These are phyloP conservation scores for Chromobotia macracanthus DNA, from an alignment of 2,797 vertebrate species.

Conservation along the genomic window DNA sequence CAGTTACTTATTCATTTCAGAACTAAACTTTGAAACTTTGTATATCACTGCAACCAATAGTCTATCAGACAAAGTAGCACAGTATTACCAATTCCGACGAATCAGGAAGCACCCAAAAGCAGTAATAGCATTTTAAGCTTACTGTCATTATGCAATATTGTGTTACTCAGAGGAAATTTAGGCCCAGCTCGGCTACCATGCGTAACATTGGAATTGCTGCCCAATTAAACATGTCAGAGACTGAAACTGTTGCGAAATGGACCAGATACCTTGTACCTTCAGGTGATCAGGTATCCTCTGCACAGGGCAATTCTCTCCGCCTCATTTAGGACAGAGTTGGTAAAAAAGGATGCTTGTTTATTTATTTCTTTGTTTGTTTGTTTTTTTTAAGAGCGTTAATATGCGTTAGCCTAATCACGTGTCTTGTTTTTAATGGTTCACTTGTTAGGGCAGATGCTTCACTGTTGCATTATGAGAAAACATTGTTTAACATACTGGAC, in stretches of 20 bases:
- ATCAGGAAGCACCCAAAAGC: not conserved
- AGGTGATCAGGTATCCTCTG: slow-evolving; percentile 6
- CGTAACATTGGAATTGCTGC: not conserved
- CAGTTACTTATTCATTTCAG: too few species aligned
- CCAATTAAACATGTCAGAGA: slow-evolving; percentile 15
- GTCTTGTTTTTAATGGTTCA: slow-evolving; percentile 6
- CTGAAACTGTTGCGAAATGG: slow-evolving; percentile 4
- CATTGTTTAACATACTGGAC: not conserved
- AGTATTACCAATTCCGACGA: not conserved
- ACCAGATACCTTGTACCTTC: not conserved
- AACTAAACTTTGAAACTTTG: not conserved
- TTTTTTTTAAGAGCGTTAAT: not conserved
- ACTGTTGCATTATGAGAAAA: slow-evolving; percentile 4
- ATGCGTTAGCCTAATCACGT: not conserved
- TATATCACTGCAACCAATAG: not conserved
- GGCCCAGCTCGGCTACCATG: not conserved
- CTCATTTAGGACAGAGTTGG: slow-evolving; percentile 12
- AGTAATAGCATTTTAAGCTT: not conserved
- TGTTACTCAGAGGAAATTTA: not conserved
- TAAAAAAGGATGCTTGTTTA: not conserved
- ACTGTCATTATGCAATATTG: slow-evolving; percentile 3
- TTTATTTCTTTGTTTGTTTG: not conserved
- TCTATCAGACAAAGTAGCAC: not conserved
- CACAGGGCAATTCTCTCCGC: slow-evolving; percentile 10
- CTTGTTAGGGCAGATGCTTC: not conserved